Conservation (phyloP, 2,797 vertebrate genomes). For the Enteromius afrohamiltoni region DNA sequence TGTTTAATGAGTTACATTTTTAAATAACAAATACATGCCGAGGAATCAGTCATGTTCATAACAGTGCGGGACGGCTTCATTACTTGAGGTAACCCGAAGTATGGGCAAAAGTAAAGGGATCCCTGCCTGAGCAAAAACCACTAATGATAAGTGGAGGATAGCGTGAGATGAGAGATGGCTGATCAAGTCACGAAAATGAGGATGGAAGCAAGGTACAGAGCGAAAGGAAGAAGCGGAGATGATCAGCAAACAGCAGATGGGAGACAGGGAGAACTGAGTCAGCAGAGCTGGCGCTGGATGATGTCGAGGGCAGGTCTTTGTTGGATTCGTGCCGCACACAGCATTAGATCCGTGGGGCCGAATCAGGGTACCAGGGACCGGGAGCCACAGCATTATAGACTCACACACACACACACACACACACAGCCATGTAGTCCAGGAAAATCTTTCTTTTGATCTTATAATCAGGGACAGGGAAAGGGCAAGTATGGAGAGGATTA, state of each 20-base stretch:
- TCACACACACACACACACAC: slow-evolving; percentile 39
- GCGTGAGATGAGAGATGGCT: not conserved
- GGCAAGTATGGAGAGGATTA: slow-evolving; percentile 35
- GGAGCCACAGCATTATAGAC: slow-evolving; percentile 66
- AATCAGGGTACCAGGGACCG: slow-evolving; percentile 64
- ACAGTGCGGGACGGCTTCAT: not conserved
- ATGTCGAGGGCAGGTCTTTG: slow-evolving; percentile 30
- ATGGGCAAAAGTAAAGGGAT: slow-evolving; percentile 2
- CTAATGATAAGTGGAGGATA: not conserved
- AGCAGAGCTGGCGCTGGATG: slow-evolving; percentile 22
- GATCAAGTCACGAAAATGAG: not conserved
- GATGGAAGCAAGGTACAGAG: not conserved
- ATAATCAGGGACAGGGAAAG: slow-evolving; percentile 43
- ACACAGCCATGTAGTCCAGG: slow-evolving; percentile 51
- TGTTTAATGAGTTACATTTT: not conserved
- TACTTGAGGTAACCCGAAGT: not conserved
- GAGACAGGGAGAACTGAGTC: slow-evolving; percentile 38
- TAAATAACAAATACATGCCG: not conserved
- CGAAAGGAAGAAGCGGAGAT: not conserved
- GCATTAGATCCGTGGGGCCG: slow-evolving; percentile 51
- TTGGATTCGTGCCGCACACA: slow-evolving; percentile 15
- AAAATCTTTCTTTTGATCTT: slow-evolving; percentile 54
- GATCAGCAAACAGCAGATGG: slow-evolving; percentile 30
- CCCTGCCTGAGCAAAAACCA: not conserved
- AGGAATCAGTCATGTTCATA: not conserved